Percentiles rank a stretch among this genome's conserved stretches.
phyloP scores from a whole-genome alignment of 2,113 vertebrate genomes.

The Holacanthus passer region DNA sequence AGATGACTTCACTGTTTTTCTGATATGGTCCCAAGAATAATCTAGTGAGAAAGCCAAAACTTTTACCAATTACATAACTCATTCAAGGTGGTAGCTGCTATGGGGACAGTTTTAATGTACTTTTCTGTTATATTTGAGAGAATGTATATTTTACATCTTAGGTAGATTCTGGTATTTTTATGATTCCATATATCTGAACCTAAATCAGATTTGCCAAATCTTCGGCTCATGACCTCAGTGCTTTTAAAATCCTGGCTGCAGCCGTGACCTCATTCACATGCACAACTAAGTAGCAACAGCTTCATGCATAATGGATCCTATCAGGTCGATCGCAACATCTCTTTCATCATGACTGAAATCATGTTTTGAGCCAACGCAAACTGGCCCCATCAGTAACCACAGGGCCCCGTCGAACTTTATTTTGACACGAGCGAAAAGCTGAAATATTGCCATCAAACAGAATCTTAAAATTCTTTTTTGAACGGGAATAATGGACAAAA shows the following conservation, averaged over 20 bases:
- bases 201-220: no score
- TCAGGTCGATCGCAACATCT: neutral
- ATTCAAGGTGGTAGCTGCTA: neutral
- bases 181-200: no score
- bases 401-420: neutral
- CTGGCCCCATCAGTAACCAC: neutral
- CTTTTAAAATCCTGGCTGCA: neutral
- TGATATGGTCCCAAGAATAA: neutral
- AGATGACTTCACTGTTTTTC: neutral
- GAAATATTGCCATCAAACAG: conserved; percentile 5
- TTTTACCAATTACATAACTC: neutral
- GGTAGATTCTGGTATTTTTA: no score
- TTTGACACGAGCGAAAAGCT: neutral
- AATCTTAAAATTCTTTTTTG: neutral
- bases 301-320: neutral
- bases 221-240: neutral
- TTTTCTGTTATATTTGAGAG: no score
- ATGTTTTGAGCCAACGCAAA: neutral
- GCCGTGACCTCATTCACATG: neutral
- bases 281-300: neutral
- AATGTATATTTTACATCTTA: no score
- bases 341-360: neutral
- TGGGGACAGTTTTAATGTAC: no score
- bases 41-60: neutral
- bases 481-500: neutral